Evolutionary conservation across 2,113 vertebrate genomes (phyloP).

Genomic region (Leptocoma aspasia): DNA sequence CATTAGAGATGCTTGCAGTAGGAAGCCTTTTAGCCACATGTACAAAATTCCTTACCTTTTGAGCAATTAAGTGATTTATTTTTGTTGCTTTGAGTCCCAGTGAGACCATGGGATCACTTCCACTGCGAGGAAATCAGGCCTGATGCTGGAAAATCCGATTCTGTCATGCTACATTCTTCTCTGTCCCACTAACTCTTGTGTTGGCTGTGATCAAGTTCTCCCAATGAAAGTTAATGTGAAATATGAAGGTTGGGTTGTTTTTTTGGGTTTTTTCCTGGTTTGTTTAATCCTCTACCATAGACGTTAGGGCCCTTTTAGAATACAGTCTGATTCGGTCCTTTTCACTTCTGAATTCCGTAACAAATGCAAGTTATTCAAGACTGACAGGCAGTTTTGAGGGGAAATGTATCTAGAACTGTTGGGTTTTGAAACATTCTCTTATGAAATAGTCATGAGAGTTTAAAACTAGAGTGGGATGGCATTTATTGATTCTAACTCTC

Average conservation of each 20-base stretch:
- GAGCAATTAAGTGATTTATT: background rate
- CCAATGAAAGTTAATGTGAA: background rate
- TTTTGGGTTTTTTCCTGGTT: background rate
- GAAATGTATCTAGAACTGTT: background rate
- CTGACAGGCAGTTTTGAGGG: background rate
- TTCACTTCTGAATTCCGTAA: background rate
- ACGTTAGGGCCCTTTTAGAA: background rate
- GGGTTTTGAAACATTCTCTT: background rate
- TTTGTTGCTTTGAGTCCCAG: background rate
- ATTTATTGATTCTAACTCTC: background rate
- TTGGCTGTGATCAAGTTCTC: background rate
- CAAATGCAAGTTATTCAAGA: background rate
- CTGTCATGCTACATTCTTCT: background rate
- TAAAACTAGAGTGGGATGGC: background rate
- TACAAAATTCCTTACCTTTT: background rate
- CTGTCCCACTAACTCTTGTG: background rate
- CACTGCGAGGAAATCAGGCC: background rate
- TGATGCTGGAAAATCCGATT: background rate
- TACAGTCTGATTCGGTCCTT: background rate
- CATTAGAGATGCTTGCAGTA: background rate
- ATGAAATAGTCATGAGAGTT: background rate
- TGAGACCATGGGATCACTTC: fast-evolving
- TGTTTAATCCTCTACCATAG: background rate
- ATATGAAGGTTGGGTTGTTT: background rate
- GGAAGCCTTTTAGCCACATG: background rate